Evolutionary conservation across 1,140 invertebrate species (phyloP), one percentile per base, ranked within the genome.

Genomic region (Drosophila arawakana): DNA sequence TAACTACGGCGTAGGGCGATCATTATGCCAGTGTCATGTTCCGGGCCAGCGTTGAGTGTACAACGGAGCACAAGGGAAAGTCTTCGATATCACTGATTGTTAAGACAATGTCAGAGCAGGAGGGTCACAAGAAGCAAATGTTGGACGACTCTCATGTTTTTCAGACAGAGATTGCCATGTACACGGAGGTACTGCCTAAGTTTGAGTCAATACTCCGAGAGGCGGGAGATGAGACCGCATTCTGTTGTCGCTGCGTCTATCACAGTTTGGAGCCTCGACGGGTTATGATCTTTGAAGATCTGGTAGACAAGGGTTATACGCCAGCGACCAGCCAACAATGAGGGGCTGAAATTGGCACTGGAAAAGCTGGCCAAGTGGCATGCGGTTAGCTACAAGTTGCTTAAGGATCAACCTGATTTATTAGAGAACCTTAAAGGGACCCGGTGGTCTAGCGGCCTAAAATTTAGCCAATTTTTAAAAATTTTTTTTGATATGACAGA

Each of bases 1-100:
- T 30, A 30, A 30, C 25, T 30, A 30, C 25, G 25, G 4, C 6
- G 6, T 30, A 30, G 44, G 86, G 83, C 0, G 91, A 91, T 76
- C 90, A 91, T 44, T 91, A 91, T 78, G 91, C 83, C 6, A 91
- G 91, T 54, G 47, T 91, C 6, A 91, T 91, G 76, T 91, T 91
- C 6, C 79, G 91, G 1, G 73, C 47, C 0, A 73, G 39, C 2
- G 59, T 90, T 2, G 21, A 39, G 46, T 88, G 69, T 25, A 47
- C 30, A 10, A 62, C 46, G 25, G 0, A 3, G 11, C 1, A 70
- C 39, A 0, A 68, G 50, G 5, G 46, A 60, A 6, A 30, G 66
- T 25, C 41, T 7, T 47, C 11, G 3, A 79, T 73, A 30, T 89
- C 86, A 0, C 39, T 91, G 25, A 86, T 91, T 7, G 52, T 91